Conservation (phyloP, 2,113 vertebrate genomes). For the Noctilio leporinus region DNA sequence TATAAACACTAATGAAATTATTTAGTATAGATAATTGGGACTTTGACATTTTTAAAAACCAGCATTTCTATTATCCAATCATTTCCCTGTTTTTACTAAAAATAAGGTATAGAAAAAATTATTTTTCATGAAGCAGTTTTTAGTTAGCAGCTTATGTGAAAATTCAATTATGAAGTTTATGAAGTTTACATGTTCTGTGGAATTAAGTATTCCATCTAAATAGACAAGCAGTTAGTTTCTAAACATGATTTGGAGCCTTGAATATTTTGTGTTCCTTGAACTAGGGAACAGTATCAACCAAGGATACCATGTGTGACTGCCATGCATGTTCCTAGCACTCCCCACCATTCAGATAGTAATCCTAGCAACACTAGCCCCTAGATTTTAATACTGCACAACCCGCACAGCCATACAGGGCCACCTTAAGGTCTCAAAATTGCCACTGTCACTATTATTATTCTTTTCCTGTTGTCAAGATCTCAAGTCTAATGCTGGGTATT, state of each 20-base stretch:
- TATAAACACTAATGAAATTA: neutral
- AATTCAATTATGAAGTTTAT: conserved; percentile 1
- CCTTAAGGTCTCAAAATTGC: neutral
- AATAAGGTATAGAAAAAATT: neutral
- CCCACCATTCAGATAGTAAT: neutral
- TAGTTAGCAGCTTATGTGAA: neutral
- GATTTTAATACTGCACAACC: neutral
- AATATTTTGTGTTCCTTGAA: neutral
- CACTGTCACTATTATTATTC: neutral
- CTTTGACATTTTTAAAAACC: neutral
- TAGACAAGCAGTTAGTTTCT: neutral
- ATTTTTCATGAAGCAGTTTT: neutral
- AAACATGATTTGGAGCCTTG: neutral
- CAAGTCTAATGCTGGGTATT: neutral
- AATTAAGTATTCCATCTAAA: neutral
- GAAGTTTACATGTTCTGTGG: neutral
- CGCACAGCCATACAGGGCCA: rapidly evolving
- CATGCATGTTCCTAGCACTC: neutral
- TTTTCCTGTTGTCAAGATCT: neutral
- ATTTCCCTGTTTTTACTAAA: neutral
- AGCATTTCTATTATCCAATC: neutral
- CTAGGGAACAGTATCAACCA: neutral
- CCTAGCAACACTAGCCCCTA: neutral
- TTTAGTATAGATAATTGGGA: neutral
- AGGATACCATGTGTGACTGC: neutral